These are phyloP conservation scores for Zaprionus ornatus DNA, from an alignment of 1,140 invertebrate genomes.

Conservation along the genomic window DNA sequence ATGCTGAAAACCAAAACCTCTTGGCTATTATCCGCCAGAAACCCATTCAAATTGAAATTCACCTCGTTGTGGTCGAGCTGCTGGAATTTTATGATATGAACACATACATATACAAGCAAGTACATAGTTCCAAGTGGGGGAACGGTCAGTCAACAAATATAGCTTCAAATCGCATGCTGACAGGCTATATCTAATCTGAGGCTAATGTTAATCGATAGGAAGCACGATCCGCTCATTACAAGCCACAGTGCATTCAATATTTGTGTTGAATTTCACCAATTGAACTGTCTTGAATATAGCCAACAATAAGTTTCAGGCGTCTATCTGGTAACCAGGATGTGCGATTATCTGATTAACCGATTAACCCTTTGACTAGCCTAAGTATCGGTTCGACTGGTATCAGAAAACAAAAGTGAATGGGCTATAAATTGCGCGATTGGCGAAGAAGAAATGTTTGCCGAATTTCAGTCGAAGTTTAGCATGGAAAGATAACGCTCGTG, in stretches of 20 bases:
- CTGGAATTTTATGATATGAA: background rate
- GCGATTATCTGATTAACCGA: constrained; percentile 16
- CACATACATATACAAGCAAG: background rate
- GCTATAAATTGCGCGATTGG: constrained; percentile 9
- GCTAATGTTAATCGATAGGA: constrained; percentile 29
- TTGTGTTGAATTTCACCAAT: background rate
- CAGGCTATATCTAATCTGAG: constrained; percentile 35
- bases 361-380: constrained; percentile 1
- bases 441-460: constrained; percentile 5
- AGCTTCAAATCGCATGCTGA: constrained; percentile 8
- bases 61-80: background rate
- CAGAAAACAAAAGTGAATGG: constrained; percentile 2
- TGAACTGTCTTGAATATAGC: background rate
- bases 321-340: background rate
- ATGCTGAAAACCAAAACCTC: too few relatives aligned
- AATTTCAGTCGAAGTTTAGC: constrained; percentile 53
- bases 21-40: background rate
- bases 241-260: background rate
- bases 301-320: background rate
- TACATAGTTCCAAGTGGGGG: constrained; percentile 1
- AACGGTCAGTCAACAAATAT: background rate
- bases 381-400: background rate
- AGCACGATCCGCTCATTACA: background rate
- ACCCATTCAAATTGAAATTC: background rate
- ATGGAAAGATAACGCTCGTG: constrained; percentile 45